Base-by-base conservation (phyloP, 92 coral and sea anemone genomes). In the Porites divaricata region DNA sequence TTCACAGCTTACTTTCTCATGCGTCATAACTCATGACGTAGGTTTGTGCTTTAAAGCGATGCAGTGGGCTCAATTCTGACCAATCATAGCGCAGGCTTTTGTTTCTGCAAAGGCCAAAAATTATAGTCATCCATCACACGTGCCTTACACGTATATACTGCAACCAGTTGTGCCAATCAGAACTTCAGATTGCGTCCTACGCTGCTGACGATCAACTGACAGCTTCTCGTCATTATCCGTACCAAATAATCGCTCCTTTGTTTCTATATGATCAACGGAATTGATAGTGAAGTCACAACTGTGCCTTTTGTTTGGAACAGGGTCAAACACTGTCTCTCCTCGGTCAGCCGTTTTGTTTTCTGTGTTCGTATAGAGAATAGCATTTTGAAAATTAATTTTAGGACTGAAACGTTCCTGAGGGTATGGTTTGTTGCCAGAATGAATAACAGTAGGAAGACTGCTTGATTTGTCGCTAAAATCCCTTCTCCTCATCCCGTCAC, bases 151-250 rank as follows among this genome's bases (percentile, higher is more conserved):
- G 49, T 72, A 71, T 41, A 82, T 72, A 62, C 70, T 54, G 26
- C 56, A 72, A 73, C 21, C 65, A 26, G 50, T 50, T 58, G 69
- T 16, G 52, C 79, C 72, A 24, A 82, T 59, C 64, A 82, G 20
- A 63, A 72, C 79, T 50, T 82, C 86, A 21, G 86, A 82, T 24
- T 82, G 86, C 62, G 70, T 15, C 58, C 76, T 80, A n/a, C 68
- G 85, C 14, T 80, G 56, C 6, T 56, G 85, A 35, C 57, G 57
- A 26, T 20, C 67, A 5, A 21, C 76, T 80, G 72, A 49, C 79
- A 71, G 49, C 79, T 13, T 73, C 16, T 45, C 45, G 45, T 35
- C 86, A 22, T 45, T 45, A 16, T 59, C 86, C 17, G 9, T 15
- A 16, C 54, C 41, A 26, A 48, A 12, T 58, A 71, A 28, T 62